Evolutionary conservation across 92 coral and sea anemone species (phyloP).

Genomic region (Parazoanthus swiftii): DNA sequence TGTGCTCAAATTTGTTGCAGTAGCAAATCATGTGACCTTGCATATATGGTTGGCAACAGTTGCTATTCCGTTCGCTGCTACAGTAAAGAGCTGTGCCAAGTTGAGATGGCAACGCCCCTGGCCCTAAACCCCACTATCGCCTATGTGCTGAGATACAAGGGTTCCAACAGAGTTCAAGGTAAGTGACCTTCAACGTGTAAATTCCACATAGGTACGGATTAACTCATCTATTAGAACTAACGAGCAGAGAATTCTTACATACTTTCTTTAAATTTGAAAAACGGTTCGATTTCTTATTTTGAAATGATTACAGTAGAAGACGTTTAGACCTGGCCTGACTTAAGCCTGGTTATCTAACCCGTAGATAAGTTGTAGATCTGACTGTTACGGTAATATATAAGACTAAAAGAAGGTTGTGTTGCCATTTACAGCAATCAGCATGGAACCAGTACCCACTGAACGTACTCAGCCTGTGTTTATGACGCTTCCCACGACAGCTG

Average conservation of each 20-base stretch:
- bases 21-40: conserved; percentile 84
- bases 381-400: too few relatives aligned
- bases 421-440: not conserved
- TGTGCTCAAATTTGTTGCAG: conserved; percentile 81
- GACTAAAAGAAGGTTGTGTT: not conserved
- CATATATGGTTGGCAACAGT: conserved; percentile 74
- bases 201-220: too few relatives aligned
- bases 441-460: conserved; percentile 24
- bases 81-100: conserved; percentile 68
- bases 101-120: conserved; percentile 68
- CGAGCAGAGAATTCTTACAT: too few relatives aligned
- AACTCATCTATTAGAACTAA: too few relatives aligned
- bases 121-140: conserved; percentile 76
- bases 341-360: too few relatives aligned
- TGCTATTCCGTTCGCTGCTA: conserved; percentile 86
- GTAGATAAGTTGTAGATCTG: too few relatives aligned
- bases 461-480: not conserved
- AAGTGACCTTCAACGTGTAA: not conserved
- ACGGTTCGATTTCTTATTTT: too few relatives aligned
- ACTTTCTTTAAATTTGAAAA: too few relatives aligned
- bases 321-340: too few relatives aligned
- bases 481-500: not conserved
- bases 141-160: conserved; percentile 61
- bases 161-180: conserved; percentile 52
- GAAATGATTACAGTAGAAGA: too few relatives aligned